Base-by-base conservation (phyloP, 1,140 invertebrate species). In the Neodiprion virginianus region DNA sequence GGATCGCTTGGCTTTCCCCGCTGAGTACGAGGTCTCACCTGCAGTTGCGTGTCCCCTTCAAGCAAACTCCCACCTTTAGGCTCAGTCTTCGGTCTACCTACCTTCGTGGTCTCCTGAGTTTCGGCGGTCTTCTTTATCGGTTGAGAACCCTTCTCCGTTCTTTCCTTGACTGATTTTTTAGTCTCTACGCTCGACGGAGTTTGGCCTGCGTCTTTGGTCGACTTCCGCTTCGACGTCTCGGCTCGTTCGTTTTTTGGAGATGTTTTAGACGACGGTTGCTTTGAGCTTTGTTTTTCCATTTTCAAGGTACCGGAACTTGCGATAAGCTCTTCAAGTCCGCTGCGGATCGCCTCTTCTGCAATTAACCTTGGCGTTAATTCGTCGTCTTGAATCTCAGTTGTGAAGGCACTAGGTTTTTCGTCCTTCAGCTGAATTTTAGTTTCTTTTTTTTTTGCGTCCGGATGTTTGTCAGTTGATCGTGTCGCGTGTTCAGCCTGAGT, bases 1-100 rank as follows among this genome's bases (percentile, higher is more conserved):
- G 2, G 11, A 21, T 68, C 69, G 40, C 70, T 74, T n/a, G 48
- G 17, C 53, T 66, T 74, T 48, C 67, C 21, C 12, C 67, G 40
- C 67, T 11, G 67, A 10, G 40, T 69, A 11, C 23, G 17, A 23
- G 10, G 12, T 48, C 70, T 40, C 14, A 40, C 48, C n/a, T 14
- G 28, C 11, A 14, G 11, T 5, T 17, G 4, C 28, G 1, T 40
- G 5, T 40, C 28, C 28, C 5, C 28, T 40, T 40, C 28, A 40
- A 40, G 28, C 28, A 3, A 5, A 40, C 28, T 40, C 28, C 28
- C 28, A 12, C 7, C 53, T 0, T 17, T 61, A 17, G 53, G 53
- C n/a, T 61, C 53, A 5, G 53, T 61, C 53, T 61, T 61, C 4
- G 53, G 53, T 61, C 53, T 17, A 61, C 11, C 5, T 8, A 17